Evolutionary conservation across 92 coral and sea anemone species (phyloP), one percentile per base, ranked within the genome.

Genomic region (Desmophyllum pertusum): DNA sequence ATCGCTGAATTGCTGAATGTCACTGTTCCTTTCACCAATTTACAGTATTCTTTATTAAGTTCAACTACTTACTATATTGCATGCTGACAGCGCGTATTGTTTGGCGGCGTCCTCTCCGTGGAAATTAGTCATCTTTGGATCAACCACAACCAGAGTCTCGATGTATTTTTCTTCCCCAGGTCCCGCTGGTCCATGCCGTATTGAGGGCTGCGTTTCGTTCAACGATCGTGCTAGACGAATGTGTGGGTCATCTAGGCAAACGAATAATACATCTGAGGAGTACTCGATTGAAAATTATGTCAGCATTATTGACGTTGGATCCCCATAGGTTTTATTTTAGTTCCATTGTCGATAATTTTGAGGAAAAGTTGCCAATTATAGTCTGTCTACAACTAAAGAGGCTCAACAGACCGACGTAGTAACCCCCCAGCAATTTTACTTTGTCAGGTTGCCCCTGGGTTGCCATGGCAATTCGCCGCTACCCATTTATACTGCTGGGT

Each of bases 41-140:
- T n/a, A n/a, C n/a, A n/a, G n/a, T n/a, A n/a, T n/a, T n/a, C n/a
- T n/a, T n/a, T 25, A 29, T 27, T 48, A 15, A 45, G 9, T 59
- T 37, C 23, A 11, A 0, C 2, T 13, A 96, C 99, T 92, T 85
- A 96, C 99, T 67, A 96, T 96, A 52, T 96, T 96, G 65, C 99
- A 94, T n/a, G 98, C 93, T 11, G 99, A 93, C 18, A 96, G 88
- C 18, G 98, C 98, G 64, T 94, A 96, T 70, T 96, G 99, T 71
- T 96, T 96, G 4, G 95, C 95, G 27, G 99, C 99, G 79, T 96
- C 99, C 52, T 94, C 98, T 46, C 99, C 99, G 73, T 96, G 99
- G 80, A 94, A 96, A 70, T 95, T 95, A n/a, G 98, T 92, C 99
- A 96, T 96, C 77, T 96, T 96, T 23, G 98, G 98, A 89, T 96